Percentiles rank a stretch among this genome's conserved stretches.
Evolutionary conservation across 2,888 invertebrate species (phyloP).

Genomic region (Vesta saturnalis): DNA sequence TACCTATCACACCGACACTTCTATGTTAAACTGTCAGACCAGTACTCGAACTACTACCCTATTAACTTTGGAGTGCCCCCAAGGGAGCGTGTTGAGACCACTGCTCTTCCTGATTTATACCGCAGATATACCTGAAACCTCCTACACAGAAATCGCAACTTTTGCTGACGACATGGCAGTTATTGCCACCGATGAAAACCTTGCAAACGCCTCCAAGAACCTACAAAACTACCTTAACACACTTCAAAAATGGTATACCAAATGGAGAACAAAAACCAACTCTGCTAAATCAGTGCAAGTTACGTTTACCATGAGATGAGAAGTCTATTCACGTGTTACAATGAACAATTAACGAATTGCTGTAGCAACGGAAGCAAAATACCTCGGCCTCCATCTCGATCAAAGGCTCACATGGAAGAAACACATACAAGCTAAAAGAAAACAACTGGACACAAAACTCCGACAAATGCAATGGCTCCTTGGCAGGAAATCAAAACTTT

Average conservation of each 20-base stretch:
- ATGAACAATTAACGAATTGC: slow-evolving; percentile 20
- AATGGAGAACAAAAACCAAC: slow-evolving; percentile 37
- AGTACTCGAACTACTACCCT: slow-evolving; percentile 19
- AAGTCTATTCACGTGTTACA: slow-evolving; percentile 22
- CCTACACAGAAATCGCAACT: slow-evolving; percentile 27
- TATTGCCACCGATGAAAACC: slow-evolving; percentile 17
- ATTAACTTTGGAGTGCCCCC: too few species aligned
- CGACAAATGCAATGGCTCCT: slow-evolving; percentile 19
- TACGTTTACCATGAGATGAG: slow-evolving; percentile 38
- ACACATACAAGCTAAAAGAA: slow-evolving; percentile 19
- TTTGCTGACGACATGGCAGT: slow-evolving; percentile 40
- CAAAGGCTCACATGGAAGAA: slow-evolving; percentile 26
- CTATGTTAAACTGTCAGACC: slow-evolving; percentile 8
- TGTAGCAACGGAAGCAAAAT: slow-evolving; percentile 22
- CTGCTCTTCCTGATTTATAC: too few species aligned
- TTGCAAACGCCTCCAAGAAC: slow-evolving; percentile 26
- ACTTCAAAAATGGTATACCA: too few species aligned
- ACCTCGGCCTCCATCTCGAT: slow-evolving; percentile 19
- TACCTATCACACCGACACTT: slow-evolving; percentile 20
- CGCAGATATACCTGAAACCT: slow-evolving; percentile 36
- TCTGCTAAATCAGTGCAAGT: too few species aligned
- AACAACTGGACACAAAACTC: slow-evolving; percentile 8
- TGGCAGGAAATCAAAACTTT: slow-evolving; percentile 15
- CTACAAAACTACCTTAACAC: slow-evolving; percentile 33
- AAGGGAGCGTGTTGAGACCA: slow-evolving; percentile 17